A percentile compares a stretch with the other conserved stretches of the same genome.
phyloP scores from a whole-genome alignment of 2,113 vertebrate species.

The Myrmophylax atrothorax region DNA sequence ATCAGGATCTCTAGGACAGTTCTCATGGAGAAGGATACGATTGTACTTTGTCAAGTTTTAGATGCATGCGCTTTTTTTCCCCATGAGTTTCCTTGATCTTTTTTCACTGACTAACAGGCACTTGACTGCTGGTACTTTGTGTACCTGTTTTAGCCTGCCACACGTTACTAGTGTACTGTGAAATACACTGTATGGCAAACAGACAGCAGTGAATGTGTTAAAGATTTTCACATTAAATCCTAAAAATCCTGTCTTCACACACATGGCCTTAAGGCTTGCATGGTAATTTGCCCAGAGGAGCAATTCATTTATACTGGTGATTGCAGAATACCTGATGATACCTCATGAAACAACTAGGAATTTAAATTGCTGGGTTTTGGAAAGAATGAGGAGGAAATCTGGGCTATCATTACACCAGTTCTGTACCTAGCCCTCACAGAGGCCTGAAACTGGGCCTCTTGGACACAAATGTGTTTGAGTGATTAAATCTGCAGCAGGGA shows the following conservation, averaged over 20 bases:
- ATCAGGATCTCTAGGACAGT: neutral
- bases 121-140: neutral
- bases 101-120: neutral
- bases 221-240: neutral
- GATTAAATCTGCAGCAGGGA: neutral
- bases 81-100: neutral
- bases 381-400: neutral
- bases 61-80: neutral
- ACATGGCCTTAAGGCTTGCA: neutral
- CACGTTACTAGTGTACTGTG: neutral
- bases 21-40: neutral
- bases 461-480: rapidly evolving
- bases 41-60: neutral
- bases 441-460: neutral
- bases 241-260: neutral
- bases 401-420: rapidly evolving
- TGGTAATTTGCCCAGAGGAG: neutral
- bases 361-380: neutral
- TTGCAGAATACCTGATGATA: neutral
- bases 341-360: neutral
- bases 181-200: neutral
- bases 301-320: neutral
- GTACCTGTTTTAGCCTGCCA: neutral
- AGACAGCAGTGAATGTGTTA: neutral
- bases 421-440: neutral